Percentiles rank a stretch among this genome's conserved stretches.
phyloP scores from a whole-genome alignment of 2,797 vertebrate species.

The Bryconaethiops microstoma region DNA sequence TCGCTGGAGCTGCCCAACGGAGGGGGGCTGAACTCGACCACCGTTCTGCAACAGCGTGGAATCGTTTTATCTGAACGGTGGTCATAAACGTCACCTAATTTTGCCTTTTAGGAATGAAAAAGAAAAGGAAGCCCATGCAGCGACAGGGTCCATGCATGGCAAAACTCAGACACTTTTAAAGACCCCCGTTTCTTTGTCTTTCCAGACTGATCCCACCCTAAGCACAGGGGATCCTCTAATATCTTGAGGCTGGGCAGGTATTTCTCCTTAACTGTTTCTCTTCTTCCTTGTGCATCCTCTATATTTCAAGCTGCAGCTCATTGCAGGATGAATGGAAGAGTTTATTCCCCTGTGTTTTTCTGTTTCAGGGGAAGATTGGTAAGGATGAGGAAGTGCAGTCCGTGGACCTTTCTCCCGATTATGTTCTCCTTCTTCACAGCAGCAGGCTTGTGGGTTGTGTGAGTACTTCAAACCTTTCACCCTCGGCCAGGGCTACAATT shows the following conservation, averaged over 20 bases:
- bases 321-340: background rate
- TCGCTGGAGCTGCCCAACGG: background rate
- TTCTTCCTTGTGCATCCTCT: background rate
- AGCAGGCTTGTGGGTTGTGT: slow-evolving; percentile 91
- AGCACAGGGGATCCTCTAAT: background rate
- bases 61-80: background rate
- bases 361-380: slow-evolving; percentile 20
- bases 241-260: slow-evolving; percentile 16
- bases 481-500: background rate
- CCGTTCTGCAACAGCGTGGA: background rate
- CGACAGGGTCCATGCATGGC: no score
- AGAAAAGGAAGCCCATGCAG: background rate
- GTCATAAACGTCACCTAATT: background rate
- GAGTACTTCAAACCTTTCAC: slow-evolving; percentile 64
- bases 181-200: slow-evolving; percentile 13
- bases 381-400: slow-evolving; percentile 78
- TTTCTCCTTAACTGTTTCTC: background rate
- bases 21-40: slow-evolving; percentile 5
- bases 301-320: background rate
- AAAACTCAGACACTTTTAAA: background rate
- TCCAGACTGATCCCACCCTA: slow-evolving; percentile 28
- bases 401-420: slow-evolving; percentile 88
- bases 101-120: no score
- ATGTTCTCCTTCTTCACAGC: slow-evolving; percentile 82
- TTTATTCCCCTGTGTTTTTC: background rate